Conservation (phyloP, 1,140 invertebrate species). For the Hyles euphorbiae region DNA sequence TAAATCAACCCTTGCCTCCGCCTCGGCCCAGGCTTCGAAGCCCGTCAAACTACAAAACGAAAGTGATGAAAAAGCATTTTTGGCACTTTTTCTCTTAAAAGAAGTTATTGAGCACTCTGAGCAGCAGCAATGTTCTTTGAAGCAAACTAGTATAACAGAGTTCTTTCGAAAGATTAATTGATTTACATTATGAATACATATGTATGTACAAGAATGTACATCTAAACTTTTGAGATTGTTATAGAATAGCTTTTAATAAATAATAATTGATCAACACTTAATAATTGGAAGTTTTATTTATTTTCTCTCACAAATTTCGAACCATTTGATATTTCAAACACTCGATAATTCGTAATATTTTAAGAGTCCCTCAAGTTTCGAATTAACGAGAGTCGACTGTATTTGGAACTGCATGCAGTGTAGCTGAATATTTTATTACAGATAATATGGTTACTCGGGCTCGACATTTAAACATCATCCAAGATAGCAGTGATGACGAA, state of each 20-base stretch:
- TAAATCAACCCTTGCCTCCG: too few species aligned
- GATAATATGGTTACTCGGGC: too few species aligned
- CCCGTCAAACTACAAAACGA: too few species aligned
- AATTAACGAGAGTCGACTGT: constrained; percentile 20
- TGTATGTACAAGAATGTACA: constrained; percentile 24
- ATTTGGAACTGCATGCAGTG: neutral
- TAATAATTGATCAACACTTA: too few species aligned
- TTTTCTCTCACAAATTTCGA: constrained; percentile 30
- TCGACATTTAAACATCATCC: too few species aligned
- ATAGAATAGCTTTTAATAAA: constrained; percentile 23
- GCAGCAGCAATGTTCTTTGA: constrained; percentile 26
- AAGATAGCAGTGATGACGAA: too few species aligned
- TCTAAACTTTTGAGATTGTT: constrained; percentile 22
- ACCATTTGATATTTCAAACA: constrained; percentile 32
- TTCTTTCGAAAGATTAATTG: constrained; percentile 28
- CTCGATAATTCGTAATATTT: constrained; percentile 31
- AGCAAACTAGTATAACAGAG: constrained; percentile 29
- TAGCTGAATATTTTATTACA: too few species aligned
- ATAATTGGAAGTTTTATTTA: constrained; percentile 28
- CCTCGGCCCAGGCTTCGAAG: too few species aligned
- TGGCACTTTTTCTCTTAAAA: constrained; percentile 27
- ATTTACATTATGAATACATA: constrained; percentile 27
- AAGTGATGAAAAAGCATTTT: too few species aligned
- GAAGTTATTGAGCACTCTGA: constrained; percentile 22
- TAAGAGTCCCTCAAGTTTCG: constrained; percentile 22